These are phyloP conservation scores for Onychomys torridus DNA, from an alignment of 2,797 vertebrate genomes.

Conservation along the genomic window DNA sequence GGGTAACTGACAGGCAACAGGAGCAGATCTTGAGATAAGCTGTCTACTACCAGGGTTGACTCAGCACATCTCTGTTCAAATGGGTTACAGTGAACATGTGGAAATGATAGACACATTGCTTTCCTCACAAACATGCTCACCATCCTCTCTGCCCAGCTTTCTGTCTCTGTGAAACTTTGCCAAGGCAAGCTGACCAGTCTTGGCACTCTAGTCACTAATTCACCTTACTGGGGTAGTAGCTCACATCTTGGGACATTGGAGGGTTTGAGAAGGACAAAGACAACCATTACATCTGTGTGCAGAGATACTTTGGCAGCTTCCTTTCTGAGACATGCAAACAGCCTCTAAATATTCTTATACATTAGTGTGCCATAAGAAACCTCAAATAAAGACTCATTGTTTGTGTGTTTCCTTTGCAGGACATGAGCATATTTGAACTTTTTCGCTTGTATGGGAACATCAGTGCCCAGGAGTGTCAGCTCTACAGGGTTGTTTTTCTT, in stretches of 20 bases:
- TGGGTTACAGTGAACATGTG: background rate
- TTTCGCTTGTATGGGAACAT: conserved; percentile 20
- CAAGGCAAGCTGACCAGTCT: background rate
- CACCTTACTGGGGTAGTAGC: background rate
- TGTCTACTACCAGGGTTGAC: background rate
- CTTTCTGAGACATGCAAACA: background rate
- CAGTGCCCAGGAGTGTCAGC: conserved; percentile 20
- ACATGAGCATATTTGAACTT: conserved; percentile 37
- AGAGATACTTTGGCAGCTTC: background rate
- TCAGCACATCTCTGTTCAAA: background rate
- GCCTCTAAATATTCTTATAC: background rate
- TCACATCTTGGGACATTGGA: background rate
- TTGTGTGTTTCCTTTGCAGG: conserved; percentile 59
- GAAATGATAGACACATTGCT: background rate
- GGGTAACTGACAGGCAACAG: background rate
- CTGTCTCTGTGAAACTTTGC: background rate
- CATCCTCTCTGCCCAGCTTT: background rate
- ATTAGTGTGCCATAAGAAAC: conserved; percentile 18
- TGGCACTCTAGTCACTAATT: background rate
- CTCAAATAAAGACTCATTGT: conserved; percentile 51
- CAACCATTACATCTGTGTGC: background rate
- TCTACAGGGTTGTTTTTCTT: conserved; percentile 8
- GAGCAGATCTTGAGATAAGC: accelerated
- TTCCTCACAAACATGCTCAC: background rate
- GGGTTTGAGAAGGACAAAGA: background rate